Conservation (phyloP, 2,113 vertebrate species). For the Seriola rivoliana region DNA sequence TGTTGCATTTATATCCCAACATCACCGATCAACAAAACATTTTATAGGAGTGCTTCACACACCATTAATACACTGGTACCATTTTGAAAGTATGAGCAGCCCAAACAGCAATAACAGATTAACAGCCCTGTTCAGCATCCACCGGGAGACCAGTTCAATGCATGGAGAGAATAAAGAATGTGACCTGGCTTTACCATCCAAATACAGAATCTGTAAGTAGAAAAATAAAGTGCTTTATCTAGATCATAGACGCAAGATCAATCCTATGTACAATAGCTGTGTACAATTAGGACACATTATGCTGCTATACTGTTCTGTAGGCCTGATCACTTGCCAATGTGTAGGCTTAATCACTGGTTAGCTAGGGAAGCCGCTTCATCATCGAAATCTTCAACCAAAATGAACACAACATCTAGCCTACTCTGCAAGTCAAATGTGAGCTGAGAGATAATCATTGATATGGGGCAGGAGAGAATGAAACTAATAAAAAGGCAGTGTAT, state of each 20-base stretch:
- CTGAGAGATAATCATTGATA: conserved; percentile 71
- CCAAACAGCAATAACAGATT: conserved; percentile 66
- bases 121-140: conserved; percentile 48
- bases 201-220: conserved; percentile 7
- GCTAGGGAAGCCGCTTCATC: conserved; percentile 41
- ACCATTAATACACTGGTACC: conserved; percentile 63
- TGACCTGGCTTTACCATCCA: conserved; percentile 32
- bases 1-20: conserved; percentile 48
- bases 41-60: conserved; percentile 66
- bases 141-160: conserved; percentile 2
- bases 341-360: conserved; percentile 47
- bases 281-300: conserved; percentile 48
- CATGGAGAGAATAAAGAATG: conserved; percentile 48
- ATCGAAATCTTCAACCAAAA: conserved; percentile 56
- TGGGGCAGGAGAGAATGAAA: conserved; percentile 75
- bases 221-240: conserved; percentile 48
- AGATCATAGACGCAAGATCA: conserved; percentile 42
- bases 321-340: conserved; percentile 29
- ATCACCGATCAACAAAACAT: conserved; percentile 70
- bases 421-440: conserved; percentile 74
- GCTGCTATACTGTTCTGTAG: conserved; percentile 28
- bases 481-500: conserved; percentile 82
- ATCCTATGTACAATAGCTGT: conserved; percentile 34
- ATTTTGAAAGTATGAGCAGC: conserved; percentile 53
- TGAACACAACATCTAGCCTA: conserved; percentile 62